Conservation (phyloP, 2,797 vertebrate genomes). For the Sciurus vulgaris region DNA sequence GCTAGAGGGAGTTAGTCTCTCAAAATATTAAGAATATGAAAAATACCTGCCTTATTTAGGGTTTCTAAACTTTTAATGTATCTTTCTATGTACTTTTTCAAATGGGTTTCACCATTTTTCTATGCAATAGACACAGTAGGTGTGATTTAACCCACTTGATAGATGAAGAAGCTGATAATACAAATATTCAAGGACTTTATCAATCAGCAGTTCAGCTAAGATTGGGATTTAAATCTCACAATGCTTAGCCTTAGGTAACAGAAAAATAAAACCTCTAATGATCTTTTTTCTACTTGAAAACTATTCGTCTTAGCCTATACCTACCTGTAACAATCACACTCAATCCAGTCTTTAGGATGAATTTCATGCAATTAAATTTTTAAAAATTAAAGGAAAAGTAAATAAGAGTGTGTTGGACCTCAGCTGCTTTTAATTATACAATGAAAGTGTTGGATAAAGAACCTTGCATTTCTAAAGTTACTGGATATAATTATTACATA, state of each 20-base stretch:
- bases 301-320: background rate
- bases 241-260: background rate
- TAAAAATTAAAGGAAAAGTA: constrained; percentile 43
- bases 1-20: background rate
- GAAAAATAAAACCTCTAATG: background rate
- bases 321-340: background rate
- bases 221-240: constrained; percentile 11
- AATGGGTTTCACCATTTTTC: background rate
- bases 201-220: constrained; percentile 22
- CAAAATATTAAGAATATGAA: constrained; percentile 23
- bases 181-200: background rate
- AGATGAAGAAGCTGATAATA: constrained; percentile 10
- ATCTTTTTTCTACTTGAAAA: constrained; percentile 50
- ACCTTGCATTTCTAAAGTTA: background rate
- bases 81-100: background rate
- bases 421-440: constrained; percentile 35
- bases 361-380: constrained; percentile 5
- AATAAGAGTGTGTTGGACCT: background rate
- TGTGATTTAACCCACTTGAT: background rate
- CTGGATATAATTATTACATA: constrained; percentile 25
- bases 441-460: background rate
- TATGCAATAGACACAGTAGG: background rate
- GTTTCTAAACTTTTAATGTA: background rate
- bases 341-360: background rate
- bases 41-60: background rate